Base-by-base conservation (phyloP, 1,140 invertebrate genomes). In the Drosophila malerkotliana region DNA sequence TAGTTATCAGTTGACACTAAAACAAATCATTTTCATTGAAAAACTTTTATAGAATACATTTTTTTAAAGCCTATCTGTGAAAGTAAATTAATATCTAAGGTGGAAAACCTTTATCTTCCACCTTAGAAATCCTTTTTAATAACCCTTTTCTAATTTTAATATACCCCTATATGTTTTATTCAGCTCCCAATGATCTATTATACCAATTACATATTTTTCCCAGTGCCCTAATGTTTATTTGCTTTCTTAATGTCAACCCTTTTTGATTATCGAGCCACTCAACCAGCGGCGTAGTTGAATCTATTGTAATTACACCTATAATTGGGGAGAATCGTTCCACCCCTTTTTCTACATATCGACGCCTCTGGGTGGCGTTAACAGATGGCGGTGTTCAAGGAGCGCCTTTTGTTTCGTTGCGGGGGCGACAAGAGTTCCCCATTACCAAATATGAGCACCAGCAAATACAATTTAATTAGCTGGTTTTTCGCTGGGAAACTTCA, bases 401-500 rank as follows among this genome's bases (percentile, higher is more conserved):
- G 47, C 37, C 56, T 61, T 45, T 58, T 59, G 53, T 58, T 48
- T 58, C 21, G 34, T 53, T 37, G 48, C 51, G 69, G 24, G 41
- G 69, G 72, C 59, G 48, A 18, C 54, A 44, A 14, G 10, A 51
- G 54, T 41, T 53, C 49, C 49, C 24, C 49, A 57, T 53, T 59
- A 18, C 81, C 80, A 77, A 77, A 73, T 80, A 67, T 60, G 77
- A 24, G 21, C 57, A 51, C 12, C 54, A 41, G 44, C 48, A 26
- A 63, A 67, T 67, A 58, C 21, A 75, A 74, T 60, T 85, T 59
- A 79, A 85, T 85, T 73, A 72, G 64, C 56, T 67, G 52, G 28
- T 45, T 55, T 72, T 79, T 52, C 32, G 68, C 63, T 63, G 63
- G 47, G 60, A 75, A 78, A 72, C 55, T 66, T 79, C 9, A 24